Percentiles rank a stretch among this genome's conserved stretches.
These are phyloP conservation scores for Ferrisia virgata DNA, from an alignment of 2,888 invertebrate genomes.

Conservation along the genomic window DNA sequence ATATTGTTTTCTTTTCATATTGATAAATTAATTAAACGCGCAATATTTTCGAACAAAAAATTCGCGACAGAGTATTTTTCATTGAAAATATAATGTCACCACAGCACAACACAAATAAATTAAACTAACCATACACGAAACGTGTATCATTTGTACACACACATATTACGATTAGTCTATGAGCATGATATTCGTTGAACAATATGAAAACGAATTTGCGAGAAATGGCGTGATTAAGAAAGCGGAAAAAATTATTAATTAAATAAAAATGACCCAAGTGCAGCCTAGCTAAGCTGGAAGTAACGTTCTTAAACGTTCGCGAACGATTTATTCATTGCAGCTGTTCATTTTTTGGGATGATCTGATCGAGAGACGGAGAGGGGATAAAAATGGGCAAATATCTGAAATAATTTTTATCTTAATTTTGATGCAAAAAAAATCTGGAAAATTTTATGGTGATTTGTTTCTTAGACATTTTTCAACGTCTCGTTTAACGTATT, in stretches of 20 bases:
- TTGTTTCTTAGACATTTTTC: background rate
- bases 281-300: slow-evolving; percentile 18
- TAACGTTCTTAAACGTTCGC: background rate
- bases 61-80: background rate
- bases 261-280: slow-evolving; percentile 38
- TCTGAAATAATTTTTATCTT: background rate
- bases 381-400: background rate
- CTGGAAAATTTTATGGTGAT: background rate
- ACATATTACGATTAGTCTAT: slow-evolving; percentile 11
- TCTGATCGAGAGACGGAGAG: background rate
- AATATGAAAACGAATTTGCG: slow-evolving; percentile 39
- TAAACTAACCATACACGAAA: slow-evolving; percentile 34
- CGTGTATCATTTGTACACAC: slow-evolving; percentile 31
- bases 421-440: background rate
- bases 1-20: slow-evolving; percentile 2
- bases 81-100: slow-evolving; percentile 13
- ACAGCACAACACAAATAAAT: slow-evolving; percentile 11
- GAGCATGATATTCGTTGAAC: slow-evolving; percentile 18
- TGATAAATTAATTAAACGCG: background rate
- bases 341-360: background rate
- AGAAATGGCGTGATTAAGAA: slow-evolving; percentile 38
- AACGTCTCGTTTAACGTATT: no score
- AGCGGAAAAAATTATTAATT: slow-evolving; percentile 45
- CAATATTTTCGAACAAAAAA: slow-evolving; percentile 20
- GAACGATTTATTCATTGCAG: background rate